Evolutionary conservation across 2,888 invertebrate species (phyloP), one percentile per base, ranked within the genome.

Genomic region (Tortrix viridana): DNA sequence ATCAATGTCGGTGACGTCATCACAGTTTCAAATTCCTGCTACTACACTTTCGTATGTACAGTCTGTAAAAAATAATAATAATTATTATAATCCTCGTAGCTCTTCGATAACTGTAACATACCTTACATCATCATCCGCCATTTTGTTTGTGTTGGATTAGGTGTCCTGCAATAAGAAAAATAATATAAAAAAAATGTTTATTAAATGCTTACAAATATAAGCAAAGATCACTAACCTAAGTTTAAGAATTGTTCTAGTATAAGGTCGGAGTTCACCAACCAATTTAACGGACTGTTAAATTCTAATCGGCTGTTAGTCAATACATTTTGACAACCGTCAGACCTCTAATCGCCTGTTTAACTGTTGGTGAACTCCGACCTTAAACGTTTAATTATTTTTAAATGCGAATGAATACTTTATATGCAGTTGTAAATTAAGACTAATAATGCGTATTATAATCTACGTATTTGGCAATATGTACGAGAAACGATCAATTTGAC

Each of bases 61-160:
- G 12, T 32, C 32, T 71, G 65, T 69, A 71, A 68, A 64, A 63
- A 52, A 62, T 69, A 9, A 19, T 14, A 38, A 38, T 38, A 38
- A 5, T 38, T 38, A 38, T 38, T 26, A 6, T 6, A 26, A 4
- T n/a, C 14, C 16, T 12, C 9, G 9, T 18, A 6, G 44, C 7
- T 9, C 12, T 44, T 7, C 18, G 2, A 18, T 50, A 32, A 14
- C 55, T 18, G 38, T 83, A 92, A 94, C 96, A 92, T 94, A 97
- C 97, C 97, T 96, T 94, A 97, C 97, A 94, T 97, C 97, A 95
- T 97, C 97, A 95, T 97, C 97, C 94, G 97, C 97, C 97, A 97
- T 97, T 93, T 86, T 96, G 93, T 79, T 73, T 86, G 82, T 90
- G 89, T 92, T 92, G 86, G 81, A 84, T 87, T 86, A 88, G 88